Base-by-base conservation (phyloP, 37 sponge, comb jelly and placozoan genomes). In the Chondrilla cf. caribensis region DNA sequence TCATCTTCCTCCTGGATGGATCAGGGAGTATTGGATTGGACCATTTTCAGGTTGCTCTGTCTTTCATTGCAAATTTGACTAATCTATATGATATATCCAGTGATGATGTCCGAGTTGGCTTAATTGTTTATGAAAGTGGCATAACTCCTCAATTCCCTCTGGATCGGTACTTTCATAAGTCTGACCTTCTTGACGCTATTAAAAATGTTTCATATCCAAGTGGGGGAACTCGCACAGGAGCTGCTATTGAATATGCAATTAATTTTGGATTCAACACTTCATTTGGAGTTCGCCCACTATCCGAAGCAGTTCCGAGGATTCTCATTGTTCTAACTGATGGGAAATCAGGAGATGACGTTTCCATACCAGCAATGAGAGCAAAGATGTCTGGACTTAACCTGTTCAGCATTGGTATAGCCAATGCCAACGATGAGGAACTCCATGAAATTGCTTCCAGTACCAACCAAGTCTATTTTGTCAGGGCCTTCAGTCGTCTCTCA, bases 311-410 rank as follows among this genome's bases (percentile, higher is more conserved):
- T 7, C 54, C 78, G 8, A 62, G 70, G 7, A 19, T 81, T 36
- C 17, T 64, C 17, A 81, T 81, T 65, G 82, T 81, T 40, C 51
- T 28, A 2, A 81, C 82, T 62, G 82, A 81, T 39, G 82, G 82
- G 8, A 7, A 40, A 38, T 64, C 82, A 6, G 42, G 24, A 18
- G 60, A 81, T 65, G 71, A 70, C 31, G 71, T 70, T 29, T 6
- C 3, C 8, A 5, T 70, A 19, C 70, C 82, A 15, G 40, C 82
- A 17, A 39, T 59, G 35, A 14, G 38, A 38, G 82, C 82, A 26
- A 32, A 24, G 24, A 40, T 6, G 17, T 39, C 36, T 38, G 70
- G 70, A 18, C 59, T 81, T 36, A 39, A 65, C 51, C 11, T 36
- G 8, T 65, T 65, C 35, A 38, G 67, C 40, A 38, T 81, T 42